phyloP scores from a whole-genome alignment of 2,113 vertebrate species.

The Pluvialis apricaria region DNA sequence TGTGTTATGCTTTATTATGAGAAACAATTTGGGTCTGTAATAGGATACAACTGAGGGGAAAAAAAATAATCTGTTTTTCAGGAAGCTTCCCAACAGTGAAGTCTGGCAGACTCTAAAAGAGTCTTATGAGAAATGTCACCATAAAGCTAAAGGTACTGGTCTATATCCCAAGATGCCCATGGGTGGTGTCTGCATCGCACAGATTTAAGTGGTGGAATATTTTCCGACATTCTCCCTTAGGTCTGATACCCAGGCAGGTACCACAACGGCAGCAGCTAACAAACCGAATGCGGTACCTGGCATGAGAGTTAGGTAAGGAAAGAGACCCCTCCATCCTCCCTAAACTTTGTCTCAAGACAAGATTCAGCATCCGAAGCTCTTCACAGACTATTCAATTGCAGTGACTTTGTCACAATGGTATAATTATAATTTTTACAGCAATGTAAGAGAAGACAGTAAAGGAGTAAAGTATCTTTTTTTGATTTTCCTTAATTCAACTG shows the following conservation, averaged over 20 bases:
- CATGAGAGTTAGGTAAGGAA: background rate
- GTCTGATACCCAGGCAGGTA: background rate
- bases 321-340: background rate
- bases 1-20: background rate
- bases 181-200: fast-evolving
- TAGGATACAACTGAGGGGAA: background rate
- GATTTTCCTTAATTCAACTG: background rate
- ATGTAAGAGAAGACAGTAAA: background rate
- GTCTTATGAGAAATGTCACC: background rate
- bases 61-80: background rate
- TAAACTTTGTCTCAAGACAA: background rate
- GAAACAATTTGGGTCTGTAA: background rate
- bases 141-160: background rate
- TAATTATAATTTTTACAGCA: background rate
- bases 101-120: background rate
- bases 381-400: background rate
- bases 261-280: background rate
- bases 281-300: background rate
- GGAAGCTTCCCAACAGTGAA: background rate
- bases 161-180: background rate
- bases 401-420: background rate
- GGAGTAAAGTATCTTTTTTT: background rate
- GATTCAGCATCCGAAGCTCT: background rate
- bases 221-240: background rate
- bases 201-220: background rate